Base-by-base conservation (phyloP, 2,888 invertebrate genomes). In the Microdon myrmicae region DNA sequence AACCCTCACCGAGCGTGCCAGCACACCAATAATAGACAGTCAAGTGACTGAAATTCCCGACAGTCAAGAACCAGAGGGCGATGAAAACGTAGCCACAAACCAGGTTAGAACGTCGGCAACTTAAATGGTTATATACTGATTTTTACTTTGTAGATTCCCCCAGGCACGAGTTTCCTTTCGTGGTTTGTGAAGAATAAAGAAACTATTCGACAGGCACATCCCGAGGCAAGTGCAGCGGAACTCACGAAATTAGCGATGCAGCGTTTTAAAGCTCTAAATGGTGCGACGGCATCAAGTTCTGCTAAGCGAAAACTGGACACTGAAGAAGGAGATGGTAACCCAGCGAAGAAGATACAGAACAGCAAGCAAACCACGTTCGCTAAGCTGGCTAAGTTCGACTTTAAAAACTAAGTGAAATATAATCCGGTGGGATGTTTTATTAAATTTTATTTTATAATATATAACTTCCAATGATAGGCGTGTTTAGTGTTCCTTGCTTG, bases 141-240 rank as follows among this genome's bases (percentile, higher is more conserved):
- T 16, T 9, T 3, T 4, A n/a, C 9, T 25, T 53, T 20, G 0
- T 6, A 60, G 56, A 39, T 56, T 8, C 28, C 39, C 14, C 51
- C 58, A 16, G 44, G 47, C 6, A 39, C 34, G n/a, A 80, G 82
- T 3, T 87, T 87, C 70, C 77, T 84, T 13, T 81, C 82, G 20
- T 88, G 87, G 87, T 86, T 83, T 67, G 78, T 81, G 1, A 82
- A 83, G 53, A 84, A 86, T 71, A 86, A 85, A 71, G 69, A 79
- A 2, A 69, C 74, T 7, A 72, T 88, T n/a, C 82, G 85, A 69
- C 77, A 78, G 31, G 83, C 86, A 69, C 80, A 84, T 70, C 84
- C 86, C 0, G 83, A 83, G 6, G 70, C 84, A 7, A 80, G 81
- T 3, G 77, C 82, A 0, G 76, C 81, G 0, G 86, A 87, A 56